Percentiles rank a stretch among this genome's conserved stretches.
These are phyloP conservation scores for Fragum fragum DNA, from an alignment of 2,888 invertebrate genomes.

Conservation along the genomic window DNA sequence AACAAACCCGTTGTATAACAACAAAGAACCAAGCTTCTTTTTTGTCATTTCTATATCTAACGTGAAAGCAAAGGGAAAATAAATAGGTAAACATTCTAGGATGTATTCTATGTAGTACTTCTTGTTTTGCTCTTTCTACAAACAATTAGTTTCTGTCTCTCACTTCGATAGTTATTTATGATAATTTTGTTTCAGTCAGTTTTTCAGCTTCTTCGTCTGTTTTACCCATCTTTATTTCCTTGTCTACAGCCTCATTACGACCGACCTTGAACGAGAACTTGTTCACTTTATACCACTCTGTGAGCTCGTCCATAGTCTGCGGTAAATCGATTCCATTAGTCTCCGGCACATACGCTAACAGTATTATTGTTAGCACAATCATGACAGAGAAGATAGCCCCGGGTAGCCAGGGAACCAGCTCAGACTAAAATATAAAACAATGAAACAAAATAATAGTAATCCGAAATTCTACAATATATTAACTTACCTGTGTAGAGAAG, in stretches of 20 bases:
- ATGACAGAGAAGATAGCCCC: constrained; percentile 60
- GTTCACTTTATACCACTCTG: constrained; percentile 61
- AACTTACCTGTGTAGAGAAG: too few species aligned
- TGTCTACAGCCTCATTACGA: constrained; percentile 9
- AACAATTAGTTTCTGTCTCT: neutral
- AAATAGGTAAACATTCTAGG: too few species aligned
- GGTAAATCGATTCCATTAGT: constrained; percentile 67
- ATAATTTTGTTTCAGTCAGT: neutral
- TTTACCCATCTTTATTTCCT: neutral
- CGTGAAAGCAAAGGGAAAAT: too few species aligned
- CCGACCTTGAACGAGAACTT: constrained; percentile 50
- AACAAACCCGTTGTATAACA: too few species aligned
- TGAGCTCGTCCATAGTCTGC: constrained; percentile 61
- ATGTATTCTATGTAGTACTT: too few species aligned
- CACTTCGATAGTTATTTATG: neutral
- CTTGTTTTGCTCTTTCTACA: too few species aligned
- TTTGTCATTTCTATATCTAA: too few species aligned
- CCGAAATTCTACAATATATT: too few species aligned
- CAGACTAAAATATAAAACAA: constrained; percentile 47
- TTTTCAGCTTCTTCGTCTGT: neutral
- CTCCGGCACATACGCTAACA: constrained; percentile 65
- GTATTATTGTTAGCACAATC: constrained; percentile 40
- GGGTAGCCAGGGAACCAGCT: constrained; percentile 57
- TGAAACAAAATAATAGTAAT: too few species aligned
- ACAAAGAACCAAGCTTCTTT: too few species aligned